These are phyloP conservation scores for Brotogeris chrysoptera DNA, from an alignment of 2,797 vertebrate species.

Conservation along the genomic window DNA sequence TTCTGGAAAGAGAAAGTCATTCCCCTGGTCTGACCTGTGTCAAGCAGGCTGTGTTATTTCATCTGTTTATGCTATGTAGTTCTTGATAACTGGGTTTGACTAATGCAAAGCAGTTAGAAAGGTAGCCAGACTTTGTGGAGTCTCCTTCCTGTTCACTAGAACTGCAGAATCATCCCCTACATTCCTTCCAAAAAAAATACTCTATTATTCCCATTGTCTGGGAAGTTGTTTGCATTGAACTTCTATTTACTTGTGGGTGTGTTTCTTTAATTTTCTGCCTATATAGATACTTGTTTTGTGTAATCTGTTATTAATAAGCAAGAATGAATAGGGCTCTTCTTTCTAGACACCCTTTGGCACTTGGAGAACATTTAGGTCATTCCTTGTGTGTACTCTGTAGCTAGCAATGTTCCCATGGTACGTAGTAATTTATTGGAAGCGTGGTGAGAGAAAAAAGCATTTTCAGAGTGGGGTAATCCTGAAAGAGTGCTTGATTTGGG, in stretches of 20 bases:
- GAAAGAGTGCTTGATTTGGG: not conserved
- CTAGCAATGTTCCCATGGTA: not conserved
- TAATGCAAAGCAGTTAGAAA: not conserved
- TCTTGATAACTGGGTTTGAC: not conserved
- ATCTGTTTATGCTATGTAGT: fast-evolving
- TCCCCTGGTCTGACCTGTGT: not conserved
- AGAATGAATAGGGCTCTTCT: not conserved
- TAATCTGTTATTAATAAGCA: not conserved
- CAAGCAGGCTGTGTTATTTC: not conserved
- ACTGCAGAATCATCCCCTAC: not conserved
- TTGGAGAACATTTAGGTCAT: not conserved
- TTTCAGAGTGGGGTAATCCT: not conserved
- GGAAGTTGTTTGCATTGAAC: not conserved
- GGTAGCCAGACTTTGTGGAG: not conserved
- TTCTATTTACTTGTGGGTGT: not conserved
- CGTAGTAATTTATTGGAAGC: not conserved
- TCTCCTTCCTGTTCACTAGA: not conserved
- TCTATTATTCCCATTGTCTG: not conserved
- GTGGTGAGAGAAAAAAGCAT: fast-evolving
- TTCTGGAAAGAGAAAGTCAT: not conserved
- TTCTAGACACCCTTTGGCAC: not conserved
- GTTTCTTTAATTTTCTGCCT: not conserved
- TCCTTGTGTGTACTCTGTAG: not conserved
- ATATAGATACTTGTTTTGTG: not conserved
- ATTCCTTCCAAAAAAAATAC: not conserved